Percentiles rank a stretch among this genome's conserved stretches.
phyloP scores from a whole-genome alignment of 2,888 invertebrate genomes.

The Rosalia funebris region DNA sequence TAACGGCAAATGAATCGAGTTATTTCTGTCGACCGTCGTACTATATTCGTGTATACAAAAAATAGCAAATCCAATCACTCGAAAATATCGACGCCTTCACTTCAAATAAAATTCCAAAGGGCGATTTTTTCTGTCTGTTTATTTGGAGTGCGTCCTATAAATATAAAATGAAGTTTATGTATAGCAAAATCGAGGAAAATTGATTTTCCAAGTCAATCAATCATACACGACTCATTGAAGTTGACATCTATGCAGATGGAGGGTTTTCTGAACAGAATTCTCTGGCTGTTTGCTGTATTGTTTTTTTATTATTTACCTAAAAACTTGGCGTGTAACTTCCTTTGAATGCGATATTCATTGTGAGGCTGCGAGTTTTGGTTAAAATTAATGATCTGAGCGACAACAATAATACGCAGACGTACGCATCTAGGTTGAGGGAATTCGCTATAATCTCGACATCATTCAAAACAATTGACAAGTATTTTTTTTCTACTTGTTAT shows the following conservation, averaged over 20 bases:
- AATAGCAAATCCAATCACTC: slow-evolving; percentile 10
- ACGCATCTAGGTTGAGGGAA: too few relatives aligned
- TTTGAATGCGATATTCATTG: not conserved
- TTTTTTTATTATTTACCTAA: slow-evolving; percentile 8
- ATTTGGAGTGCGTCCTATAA: slow-evolving; percentile 13
- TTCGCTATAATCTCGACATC: too few relatives aligned
- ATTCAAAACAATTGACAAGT: too few relatives aligned
- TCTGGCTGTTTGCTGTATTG: not conserved
- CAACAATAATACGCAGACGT: too few relatives aligned
- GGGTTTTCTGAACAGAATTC: slow-evolving; percentile 8
- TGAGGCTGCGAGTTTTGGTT: not conserved
- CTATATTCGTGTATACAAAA: not conserved
- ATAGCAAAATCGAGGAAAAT: slow-evolving; percentile 16
- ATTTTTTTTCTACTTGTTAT: too few relatives aligned
- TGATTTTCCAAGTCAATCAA: slow-evolving; percentile 27
- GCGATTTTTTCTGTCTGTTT: slow-evolving; percentile 9
- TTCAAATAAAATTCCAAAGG: slow-evolving; percentile 12
- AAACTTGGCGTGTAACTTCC: not conserved
- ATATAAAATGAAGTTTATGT: slow-evolving; percentile 20
- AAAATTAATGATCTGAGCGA: slow-evolving; percentile 1
- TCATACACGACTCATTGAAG: slow-evolving; percentile 28
- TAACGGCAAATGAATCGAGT: not conserved
- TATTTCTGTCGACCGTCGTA: not conserved
- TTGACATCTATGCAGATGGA: slow-evolving; percentile 34
- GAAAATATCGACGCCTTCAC: slow-evolving; percentile 5